A percentile compares a stretch with the other conserved stretches of the same genome.
phyloP scores from a whole-genome alignment of 2,888 invertebrate genomes.

The Dasypogon diadema region DNA sequence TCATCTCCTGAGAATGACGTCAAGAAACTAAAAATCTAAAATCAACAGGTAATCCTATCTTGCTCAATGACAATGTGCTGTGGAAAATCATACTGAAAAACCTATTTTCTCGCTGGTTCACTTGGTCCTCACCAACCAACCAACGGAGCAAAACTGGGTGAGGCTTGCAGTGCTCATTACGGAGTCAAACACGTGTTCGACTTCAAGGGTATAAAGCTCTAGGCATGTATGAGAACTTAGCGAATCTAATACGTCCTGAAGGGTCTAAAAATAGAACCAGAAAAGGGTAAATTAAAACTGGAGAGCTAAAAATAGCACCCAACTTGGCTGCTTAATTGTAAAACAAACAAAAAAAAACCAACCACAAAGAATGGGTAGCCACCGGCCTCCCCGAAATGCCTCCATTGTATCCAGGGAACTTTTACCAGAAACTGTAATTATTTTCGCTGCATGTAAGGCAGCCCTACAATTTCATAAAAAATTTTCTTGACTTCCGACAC shows the following conservation, averaged over 20 bases:
- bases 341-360: neutral
- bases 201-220: neutral
- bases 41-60: too few relatives aligned
- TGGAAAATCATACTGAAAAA: too few relatives aligned
- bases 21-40: too few relatives aligned
- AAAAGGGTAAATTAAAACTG: slow-evolving; percentile 42
- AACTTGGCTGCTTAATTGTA: neutral
- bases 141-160: too few relatives aligned
- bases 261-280: slow-evolving; percentile 25
- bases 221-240: neutral
- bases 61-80: too few relatives aligned
- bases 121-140: too few relatives aligned
- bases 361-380: neutral
- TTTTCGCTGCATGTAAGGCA: neutral
- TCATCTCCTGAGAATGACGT: too few relatives aligned
- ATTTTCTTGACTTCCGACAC: neutral
- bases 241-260: neutral
- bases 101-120: too few relatives aligned
- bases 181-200: slow-evolving; percentile 12
- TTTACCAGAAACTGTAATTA: too few relatives aligned
- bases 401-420: too few relatives aligned
- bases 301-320: slow-evolving; percentile 14
- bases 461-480: neutral
- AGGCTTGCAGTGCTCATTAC: too few relatives aligned
- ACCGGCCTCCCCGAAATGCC: neutral